Conservation (phyloP, 2,888 invertebrate species). For the Phytoseiulus persimilis region DNA sequence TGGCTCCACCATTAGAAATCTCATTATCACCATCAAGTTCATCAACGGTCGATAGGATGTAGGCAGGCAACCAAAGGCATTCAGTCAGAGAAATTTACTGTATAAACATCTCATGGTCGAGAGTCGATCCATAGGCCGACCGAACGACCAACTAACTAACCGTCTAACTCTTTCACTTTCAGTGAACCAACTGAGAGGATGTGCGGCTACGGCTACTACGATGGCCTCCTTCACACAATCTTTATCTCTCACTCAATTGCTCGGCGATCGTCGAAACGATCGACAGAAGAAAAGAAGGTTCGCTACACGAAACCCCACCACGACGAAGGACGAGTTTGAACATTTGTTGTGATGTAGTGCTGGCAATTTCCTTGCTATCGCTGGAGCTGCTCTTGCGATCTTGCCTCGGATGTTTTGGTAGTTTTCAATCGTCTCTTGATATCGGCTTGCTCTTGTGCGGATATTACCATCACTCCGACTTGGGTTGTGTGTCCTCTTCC, state of each 20-base stretch:
- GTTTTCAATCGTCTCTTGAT: not conserved
- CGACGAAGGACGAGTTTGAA: not conserved
- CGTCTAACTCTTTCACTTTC: not conserved
- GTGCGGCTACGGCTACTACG: not conserved
- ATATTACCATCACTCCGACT: too few relatives aligned
- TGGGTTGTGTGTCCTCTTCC: too few relatives aligned
- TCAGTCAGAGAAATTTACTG: not conserved
- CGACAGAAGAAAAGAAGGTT: not conserved
- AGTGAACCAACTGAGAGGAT: not conserved
- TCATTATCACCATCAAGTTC: not conserved
- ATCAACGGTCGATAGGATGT: not conserved
- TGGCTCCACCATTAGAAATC: not conserved
- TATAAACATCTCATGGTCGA: not conserved
- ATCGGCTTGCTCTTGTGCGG: not conserved
- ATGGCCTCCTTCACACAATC: not conserved
- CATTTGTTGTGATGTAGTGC: not conserved
- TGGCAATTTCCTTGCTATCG: not conserved
- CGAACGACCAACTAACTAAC: not conserved
- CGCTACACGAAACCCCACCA: not conserved
- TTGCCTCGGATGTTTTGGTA: too few relatives aligned
- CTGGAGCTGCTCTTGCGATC: not conserved
- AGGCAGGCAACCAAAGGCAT: not conserved
- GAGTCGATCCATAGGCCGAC: not conserved
- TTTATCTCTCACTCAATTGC: not conserved
- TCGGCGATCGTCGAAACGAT: not conserved